Percentiles rank a stretch among this genome's conserved stretches.
Conservation (phyloP, 1,140 invertebrate species). For the Dendroctonus ponderosae region DNA sequence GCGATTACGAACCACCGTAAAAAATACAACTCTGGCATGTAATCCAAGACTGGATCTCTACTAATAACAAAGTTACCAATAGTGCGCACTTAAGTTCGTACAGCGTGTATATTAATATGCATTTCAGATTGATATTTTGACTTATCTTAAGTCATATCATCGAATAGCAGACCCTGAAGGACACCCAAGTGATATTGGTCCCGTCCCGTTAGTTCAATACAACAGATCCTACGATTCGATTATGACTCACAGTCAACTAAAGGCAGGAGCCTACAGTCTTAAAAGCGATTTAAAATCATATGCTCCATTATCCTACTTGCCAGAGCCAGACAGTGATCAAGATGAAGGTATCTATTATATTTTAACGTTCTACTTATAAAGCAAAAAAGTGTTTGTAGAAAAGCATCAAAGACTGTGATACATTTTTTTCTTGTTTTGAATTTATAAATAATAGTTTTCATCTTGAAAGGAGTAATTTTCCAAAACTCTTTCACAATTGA, state of each 20-base stretch:
- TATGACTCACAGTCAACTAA: neutral
- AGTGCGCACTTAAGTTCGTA: no score
- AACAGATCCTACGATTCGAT: neutral
- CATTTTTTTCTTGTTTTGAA: no score
- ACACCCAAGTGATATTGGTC: neutral
- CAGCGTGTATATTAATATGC: neutral
- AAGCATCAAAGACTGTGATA: neutral
- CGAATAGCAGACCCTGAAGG: slow-evolving; percentile 1
- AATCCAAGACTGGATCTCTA: no score
- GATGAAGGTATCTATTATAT: slow-evolving; percentile 16
- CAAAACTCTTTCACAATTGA: no score
- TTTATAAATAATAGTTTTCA: no score
- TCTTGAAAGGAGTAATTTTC: no score
- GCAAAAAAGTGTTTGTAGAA: neutral
- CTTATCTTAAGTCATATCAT: slow-evolving; percentile 14
- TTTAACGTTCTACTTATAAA: neutral
- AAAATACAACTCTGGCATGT: no score
- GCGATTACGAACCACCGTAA: no score
- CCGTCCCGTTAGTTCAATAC: neutral
- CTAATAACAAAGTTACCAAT: no score
- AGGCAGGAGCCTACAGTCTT: slow-evolving; percentile 7
- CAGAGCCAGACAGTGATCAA: slow-evolving; percentile 1
- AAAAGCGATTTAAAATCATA: slow-evolving; percentile 7
- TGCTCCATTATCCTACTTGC: slow-evolving; percentile 11
- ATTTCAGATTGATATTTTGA: slow-evolving; percentile 20